Base-by-base conservation (phyloP, 2,888 invertebrate genomes). In the Platycheirus albimanus region DNA sequence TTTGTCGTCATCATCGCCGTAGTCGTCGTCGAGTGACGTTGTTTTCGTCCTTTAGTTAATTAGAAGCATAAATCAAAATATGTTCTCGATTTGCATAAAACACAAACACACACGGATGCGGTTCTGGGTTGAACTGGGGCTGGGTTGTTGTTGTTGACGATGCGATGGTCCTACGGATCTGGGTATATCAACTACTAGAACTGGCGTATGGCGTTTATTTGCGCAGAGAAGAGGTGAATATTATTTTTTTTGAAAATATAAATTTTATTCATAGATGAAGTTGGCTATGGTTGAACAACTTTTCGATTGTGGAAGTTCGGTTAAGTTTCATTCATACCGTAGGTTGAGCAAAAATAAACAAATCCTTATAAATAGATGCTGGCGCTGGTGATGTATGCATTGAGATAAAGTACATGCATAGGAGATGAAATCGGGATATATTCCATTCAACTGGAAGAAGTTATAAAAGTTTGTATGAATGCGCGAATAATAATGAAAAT, bases 191-290 rank as follows among this genome's bases (percentile, higher is more conserved):
- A n/a, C n/a, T n/a, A n/a, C n/a, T n/a, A n/a, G n/a, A n/a, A n/a
- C n/a, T n/a, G n/a, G n/a, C n/a, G n/a, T n/a, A n/a, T n/a, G n/a
- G n/a, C n/a, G 24, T 3, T 8, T 7, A 8, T 7, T 8, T 33
- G 30, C 30, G 1, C n/a, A 51, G 38, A 20, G 24, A 43, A 51
- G 49, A 58, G 70, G 47, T 74, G 61, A 58, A 24, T 61, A 78
- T 61, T 54, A 67, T 47, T 63, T 49, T 63, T 49, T 74, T 38
- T 41, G 47, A 70, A 61, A 76, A 81, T 75, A 66, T 54, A 54
- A 71, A 76, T 81, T 76, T 81, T 76, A 76, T 81, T 81, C 66
- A 71, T 81, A 66, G 81, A 71, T 67, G 81, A 61, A 76, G 76
- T 76, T 64, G 52, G 81, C 66, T 61, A 66, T 61, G 76, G 66